Conservation (phyloP, 1,140 invertebrate genomes). For the Hesperophylax magnus region DNA sequence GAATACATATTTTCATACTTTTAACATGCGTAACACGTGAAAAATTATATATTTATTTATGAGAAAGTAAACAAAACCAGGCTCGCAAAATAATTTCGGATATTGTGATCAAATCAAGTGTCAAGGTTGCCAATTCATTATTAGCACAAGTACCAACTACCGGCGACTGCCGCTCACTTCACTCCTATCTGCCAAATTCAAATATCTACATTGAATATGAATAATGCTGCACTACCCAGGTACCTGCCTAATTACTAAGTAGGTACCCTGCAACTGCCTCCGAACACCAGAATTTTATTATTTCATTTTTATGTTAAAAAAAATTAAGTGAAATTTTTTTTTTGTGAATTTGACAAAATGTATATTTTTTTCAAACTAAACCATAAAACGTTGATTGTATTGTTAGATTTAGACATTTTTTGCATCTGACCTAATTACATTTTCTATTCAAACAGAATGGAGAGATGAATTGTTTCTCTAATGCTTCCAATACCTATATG, state of each 20-base stretch:
- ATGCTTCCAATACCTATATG: no score
- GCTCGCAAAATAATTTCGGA: background rate
- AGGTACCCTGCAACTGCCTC: no score
- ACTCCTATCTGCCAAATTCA: background rate
- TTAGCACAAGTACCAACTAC: slow-evolving; percentile 9
- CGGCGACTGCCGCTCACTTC: background rate
- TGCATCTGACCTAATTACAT: background rate
- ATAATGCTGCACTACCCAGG: background rate
- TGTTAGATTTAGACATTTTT: no score
- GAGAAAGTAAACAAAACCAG: slow-evolving; percentile 33
- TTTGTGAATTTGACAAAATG: no score
- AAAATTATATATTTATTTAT: background rate
- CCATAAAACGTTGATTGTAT: no score
- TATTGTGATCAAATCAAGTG: slow-evolving; percentile 24
- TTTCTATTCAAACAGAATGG: background rate
- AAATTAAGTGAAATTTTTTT: no score
- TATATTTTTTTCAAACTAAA: no score
- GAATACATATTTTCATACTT: background rate
- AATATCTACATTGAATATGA: slow-evolving; percentile 11
- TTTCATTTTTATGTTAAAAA: no score
- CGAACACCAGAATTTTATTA: no score
- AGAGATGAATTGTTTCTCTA: no score
- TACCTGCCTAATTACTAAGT: no score
- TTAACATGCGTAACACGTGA: slow-evolving; percentile 8
- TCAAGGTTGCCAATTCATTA: slow-evolving; percentile 31